phyloP scores from a whole-genome alignment of 2,797 vertebrate genomes.

The Pangasius djambal region DNA sequence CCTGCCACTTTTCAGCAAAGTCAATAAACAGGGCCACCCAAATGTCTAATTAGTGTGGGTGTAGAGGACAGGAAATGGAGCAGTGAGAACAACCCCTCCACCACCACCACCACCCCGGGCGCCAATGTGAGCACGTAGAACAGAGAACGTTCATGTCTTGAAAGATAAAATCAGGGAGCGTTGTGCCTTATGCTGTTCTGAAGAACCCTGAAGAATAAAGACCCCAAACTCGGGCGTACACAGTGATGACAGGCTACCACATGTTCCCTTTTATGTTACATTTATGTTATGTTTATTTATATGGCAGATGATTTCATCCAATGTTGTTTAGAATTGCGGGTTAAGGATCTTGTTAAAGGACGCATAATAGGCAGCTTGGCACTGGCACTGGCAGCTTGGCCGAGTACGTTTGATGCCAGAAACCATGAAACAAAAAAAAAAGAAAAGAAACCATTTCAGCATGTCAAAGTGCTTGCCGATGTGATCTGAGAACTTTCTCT shows the following conservation, averaged over 20 bases:
- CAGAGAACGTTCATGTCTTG: background rate
- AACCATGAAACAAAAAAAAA: background rate
- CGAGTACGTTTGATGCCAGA: background rate
- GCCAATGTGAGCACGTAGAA: slow-evolving; percentile 46
- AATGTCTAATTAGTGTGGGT: slow-evolving; percentile 97
- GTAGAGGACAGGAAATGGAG: slow-evolving; percentile 93
- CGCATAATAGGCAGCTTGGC: slow-evolving; percentile 1
- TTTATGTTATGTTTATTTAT: background rate
- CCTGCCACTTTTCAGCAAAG: slow-evolving; percentile 93
- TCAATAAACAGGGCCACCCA: slow-evolving; percentile 99
- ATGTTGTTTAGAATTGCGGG: background rate
- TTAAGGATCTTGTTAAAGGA: background rate
- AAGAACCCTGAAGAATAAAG: background rate
- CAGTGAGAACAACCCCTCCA: slow-evolving; percentile 73
- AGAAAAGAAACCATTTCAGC: background rate
- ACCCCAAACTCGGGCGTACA: background rate
- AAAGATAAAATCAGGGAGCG: background rate
- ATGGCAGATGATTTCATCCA: background rate
- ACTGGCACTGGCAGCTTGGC: background rate
- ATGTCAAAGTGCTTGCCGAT: background rate
- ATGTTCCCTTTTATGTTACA: background rate
- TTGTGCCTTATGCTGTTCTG: background rate
- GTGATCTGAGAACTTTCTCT: background rate
- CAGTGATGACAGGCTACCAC: background rate
- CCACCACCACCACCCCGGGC: slow-evolving; percentile 41